Percentiles rank a stretch among this genome's conserved stretches.
phyloP scores from a whole-genome alignment of 2,797 vertebrate genomes.

The Carapus acus region DNA sequence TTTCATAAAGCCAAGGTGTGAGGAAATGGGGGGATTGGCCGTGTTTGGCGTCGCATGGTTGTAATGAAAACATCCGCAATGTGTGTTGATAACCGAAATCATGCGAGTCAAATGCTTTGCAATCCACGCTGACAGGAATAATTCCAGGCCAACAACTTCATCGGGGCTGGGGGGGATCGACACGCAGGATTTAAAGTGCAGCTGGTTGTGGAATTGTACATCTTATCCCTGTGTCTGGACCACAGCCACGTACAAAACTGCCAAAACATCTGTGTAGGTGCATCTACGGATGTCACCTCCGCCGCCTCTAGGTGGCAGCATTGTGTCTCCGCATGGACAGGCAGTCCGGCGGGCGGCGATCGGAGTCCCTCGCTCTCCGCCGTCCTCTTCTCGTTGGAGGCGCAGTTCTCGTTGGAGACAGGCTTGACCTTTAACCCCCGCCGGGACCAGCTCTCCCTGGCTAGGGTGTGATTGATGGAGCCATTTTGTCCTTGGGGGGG shows the following conservation, averaged over 20 bases:
- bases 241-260: conserved; percentile 34
- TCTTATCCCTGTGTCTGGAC: conserved; percentile 37
- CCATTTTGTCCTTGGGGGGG: conserved; percentile 26
- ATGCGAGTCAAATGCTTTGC: conserved; percentile 26
- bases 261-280: conserved; percentile 26
- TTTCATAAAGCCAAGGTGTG: conserved; percentile 32
- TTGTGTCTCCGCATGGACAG: conserved; percentile 18
- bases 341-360: too few relatives aligned
- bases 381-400: conserved; percentile 14
- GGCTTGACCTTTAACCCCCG: too few relatives aligned
- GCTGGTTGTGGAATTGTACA: conserved; percentile 62
- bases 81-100: conserved; percentile 22
- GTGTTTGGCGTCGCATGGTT: conserved; percentile 22
- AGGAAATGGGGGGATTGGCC: conserved; percentile 39
- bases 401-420: not conserved
- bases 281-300: conserved; percentile 28
- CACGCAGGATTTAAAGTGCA: conserved; percentile 67
- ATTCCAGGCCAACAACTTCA: conserved; percentile 37
- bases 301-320: conserved; percentile 13
- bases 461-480: too few relatives aligned
- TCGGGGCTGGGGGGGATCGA: conserved; percentile 33
- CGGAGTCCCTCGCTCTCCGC: not conserved
- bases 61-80: conserved; percentile 17
- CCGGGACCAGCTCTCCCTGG: too few relatives aligned
- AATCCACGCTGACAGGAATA: conserved; percentile 52